Base-by-base conservation (phyloP, 2,113 vertebrate species). In the Colinus virginianus region DNA sequence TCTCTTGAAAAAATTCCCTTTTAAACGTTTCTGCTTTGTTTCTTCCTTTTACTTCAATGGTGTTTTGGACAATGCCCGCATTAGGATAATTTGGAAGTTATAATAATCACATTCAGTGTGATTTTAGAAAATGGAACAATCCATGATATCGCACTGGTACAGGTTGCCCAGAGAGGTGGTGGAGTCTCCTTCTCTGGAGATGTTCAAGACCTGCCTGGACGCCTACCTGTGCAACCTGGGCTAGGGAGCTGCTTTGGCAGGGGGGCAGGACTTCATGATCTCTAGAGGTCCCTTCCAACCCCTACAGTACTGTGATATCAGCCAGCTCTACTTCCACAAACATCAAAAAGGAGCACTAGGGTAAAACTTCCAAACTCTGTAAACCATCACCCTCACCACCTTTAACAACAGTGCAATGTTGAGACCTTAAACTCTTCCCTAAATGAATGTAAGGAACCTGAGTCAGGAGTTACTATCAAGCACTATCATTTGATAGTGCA, bases 271-370 rank as follows among this genome's bases (percentile, higher is more conserved):
- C 40, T 40, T 12, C 40, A 40, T 40, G 40, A 40, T 40, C 40
- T 40, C 40, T 40, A 40, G 40, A 40, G 40, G 40, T 40, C 40
- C 40, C 40, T 40, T 40, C 40, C 40, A 40, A 40, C 40, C 11
- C 40, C 40, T 40, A 40, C 40, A 40, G 40, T 40, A 13, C 40
- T 40, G 40, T 40, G 19, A 38, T 46, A 55, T 28, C 8, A 84
- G 14, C n/a, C 25, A 76, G 32, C 19, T 20, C 20, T 61, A 11
- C 43, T 32, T 23, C 30, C 38, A 61, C 56, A 23, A 30, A 10
- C 4, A 4, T 23, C 40, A 56, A 11, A 21, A 36, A 25, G 12
- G 45, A 77, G 20, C 1, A 0, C 32, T 15, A 9, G 1, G 1
- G 13, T 21, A 56, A 42, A 72, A 32, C 30, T 55, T 40, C 59